phyloP scores from a whole-genome alignment of 2,113 vertebrate species.

The Stercorarius parasiticus region DNA sequence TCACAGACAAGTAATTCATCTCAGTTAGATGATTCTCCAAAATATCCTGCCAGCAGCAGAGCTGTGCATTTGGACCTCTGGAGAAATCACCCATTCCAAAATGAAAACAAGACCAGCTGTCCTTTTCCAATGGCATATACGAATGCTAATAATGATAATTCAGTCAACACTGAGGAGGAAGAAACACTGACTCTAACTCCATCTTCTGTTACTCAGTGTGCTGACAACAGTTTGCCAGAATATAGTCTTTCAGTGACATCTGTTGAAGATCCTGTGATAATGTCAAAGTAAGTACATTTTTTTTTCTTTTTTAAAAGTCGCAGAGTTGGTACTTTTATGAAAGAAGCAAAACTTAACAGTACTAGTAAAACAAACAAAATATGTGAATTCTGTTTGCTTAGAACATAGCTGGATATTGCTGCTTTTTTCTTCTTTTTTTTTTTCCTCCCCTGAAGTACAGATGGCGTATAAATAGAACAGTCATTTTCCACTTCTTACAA shows the following conservation, averaged over 20 bases:
- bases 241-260: conserved; percentile 67
- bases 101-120: conserved; percentile 39
- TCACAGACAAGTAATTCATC: conserved; percentile 79
- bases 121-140: conserved; percentile 27
- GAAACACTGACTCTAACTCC: conserved; percentile 74
- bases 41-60: conserved; percentile 43
- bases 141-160: conserved; percentile 32
- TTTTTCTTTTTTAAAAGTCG: not conserved
- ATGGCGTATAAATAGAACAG: not conserved
- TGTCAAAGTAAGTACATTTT: conserved; percentile 85
- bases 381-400: not conserved
- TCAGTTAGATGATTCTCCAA: conserved; percentile 57
- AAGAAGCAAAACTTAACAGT: not conserved
- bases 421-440: no score
- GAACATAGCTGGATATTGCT: not conserved
- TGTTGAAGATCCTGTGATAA: conserved; percentile 86
- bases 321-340: not conserved
- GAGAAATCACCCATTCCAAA: conserved; percentile 57
- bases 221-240: conserved; percentile 67
- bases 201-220: conserved; percentile 64
- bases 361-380: not conserved
- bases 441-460: not conserved
- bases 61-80: conserved; percentile 40
- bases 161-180: conserved; percentile 75
- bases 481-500: not conserved